Conservation (phyloP, 1,140 invertebrate genomes). For the Gonioctena quinquepunctata region DNA sequence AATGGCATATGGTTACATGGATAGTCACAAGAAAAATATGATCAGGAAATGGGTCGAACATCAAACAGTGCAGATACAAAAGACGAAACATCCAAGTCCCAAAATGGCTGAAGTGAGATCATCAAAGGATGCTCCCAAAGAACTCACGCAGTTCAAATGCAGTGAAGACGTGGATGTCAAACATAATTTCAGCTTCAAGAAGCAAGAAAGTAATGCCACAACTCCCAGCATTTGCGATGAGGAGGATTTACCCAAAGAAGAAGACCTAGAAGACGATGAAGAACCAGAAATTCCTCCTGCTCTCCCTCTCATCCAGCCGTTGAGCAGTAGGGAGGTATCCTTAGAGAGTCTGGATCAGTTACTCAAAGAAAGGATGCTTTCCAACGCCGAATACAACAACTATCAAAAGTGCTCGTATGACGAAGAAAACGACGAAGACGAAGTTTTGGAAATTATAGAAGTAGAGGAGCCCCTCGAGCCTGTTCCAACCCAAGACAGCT, state of each 20-base stretch:
- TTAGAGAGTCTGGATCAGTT: conserved; percentile 75
- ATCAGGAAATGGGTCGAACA: conserved; percentile 93
- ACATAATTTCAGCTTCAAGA: background rate
- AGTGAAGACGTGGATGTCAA: conserved; percentile 62
- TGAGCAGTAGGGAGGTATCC: conserved; percentile 76
- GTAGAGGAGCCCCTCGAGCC: conserved; percentile 78
- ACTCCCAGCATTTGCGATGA: conserved; percentile 24
- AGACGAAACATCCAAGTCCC: conserved; percentile 57
- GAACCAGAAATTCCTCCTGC: conserved; percentile 76
- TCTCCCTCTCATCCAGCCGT: conserved; percentile 72
- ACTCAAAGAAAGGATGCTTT: conserved; percentile 65
- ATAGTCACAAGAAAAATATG: conserved; percentile 89
- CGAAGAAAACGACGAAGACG: conserved; percentile 62
- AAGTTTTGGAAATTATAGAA: conserved; percentile 81
- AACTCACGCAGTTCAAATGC: conserved; percentile 67
- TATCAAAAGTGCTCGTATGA: conserved; percentile 42
- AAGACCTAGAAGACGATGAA: conserved; percentile 70
- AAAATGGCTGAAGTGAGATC: conserved; percentile 51
- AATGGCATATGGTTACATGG: conserved; percentile 82
- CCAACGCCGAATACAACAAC: conserved; percentile 59
- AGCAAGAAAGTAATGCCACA: background rate
- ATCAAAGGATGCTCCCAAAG: conserved; percentile 60
- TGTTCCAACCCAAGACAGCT: conserved; percentile 80
- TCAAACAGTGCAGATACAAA: conserved; percentile 78
- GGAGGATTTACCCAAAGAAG: conserved; percentile 35